phyloP scores from a whole-genome alignment of 2,797 vertebrate genomes.

The Sebastes aleutianus region DNA sequence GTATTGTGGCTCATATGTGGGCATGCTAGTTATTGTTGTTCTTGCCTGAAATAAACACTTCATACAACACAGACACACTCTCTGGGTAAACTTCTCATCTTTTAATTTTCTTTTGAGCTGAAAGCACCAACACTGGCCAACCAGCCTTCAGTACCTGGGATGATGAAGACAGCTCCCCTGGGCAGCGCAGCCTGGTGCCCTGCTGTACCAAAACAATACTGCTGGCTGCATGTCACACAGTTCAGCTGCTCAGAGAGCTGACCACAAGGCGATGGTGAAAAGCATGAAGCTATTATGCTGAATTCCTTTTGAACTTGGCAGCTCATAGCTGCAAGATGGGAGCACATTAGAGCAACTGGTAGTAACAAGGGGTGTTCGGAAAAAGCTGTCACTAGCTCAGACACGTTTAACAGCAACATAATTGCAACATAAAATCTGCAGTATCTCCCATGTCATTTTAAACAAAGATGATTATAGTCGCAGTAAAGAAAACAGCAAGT shows the following conservation, averaged over 20 bases:
- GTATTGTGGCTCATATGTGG: neutral
- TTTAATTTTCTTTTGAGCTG: constrained; percentile 28
- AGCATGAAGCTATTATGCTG: constrained; percentile 12
- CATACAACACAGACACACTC: neutral
- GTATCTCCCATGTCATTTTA: neutral
- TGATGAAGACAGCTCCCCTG: constrained; percentile 49
- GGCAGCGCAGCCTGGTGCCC: constrained; percentile 29
- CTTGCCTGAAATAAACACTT: constrained; percentile 23
- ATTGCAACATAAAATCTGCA: neutral
- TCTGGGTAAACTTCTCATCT: constrained; percentile 11
- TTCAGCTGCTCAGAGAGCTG: constrained; percentile 44
- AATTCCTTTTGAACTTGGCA: constrained; percentile 27
- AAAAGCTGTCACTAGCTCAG: neutral
- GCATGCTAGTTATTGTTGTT: neutral
- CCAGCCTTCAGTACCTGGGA: constrained; percentile 24
- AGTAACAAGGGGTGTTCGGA: neutral
- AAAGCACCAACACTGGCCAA: constrained; percentile 22
- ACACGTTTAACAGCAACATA: neutral
- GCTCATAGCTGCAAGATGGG: neutral
- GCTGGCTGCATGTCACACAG: constrained; percentile 49
- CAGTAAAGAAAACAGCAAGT: neutral
- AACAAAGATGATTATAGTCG: neutral
- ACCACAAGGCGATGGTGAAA: constrained; percentile 31
- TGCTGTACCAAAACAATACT: constrained; percentile 46
- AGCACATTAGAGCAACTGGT: neutral